Evolutionary conservation across 2,113 vertebrate genomes (phyloP).

Genomic region (Cromileptes altivelis): DNA sequence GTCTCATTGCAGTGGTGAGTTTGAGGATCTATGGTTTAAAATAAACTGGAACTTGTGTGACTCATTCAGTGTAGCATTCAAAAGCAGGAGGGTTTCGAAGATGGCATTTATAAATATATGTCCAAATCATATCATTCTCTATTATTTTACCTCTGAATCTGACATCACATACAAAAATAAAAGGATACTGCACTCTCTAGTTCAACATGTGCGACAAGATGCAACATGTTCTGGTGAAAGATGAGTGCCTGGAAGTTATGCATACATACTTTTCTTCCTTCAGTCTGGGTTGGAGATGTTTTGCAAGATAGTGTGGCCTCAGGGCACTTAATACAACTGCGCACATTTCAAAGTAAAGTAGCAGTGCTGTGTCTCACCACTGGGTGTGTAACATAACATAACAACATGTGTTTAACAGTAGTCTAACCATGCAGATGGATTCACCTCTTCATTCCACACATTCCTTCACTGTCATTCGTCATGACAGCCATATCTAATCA

Average conservation of each 20-base stretch:
- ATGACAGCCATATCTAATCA: conserved; percentile 1
- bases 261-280: conserved; percentile 35
- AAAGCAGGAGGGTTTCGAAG: too few species aligned
- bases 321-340: conserved; percentile 30
- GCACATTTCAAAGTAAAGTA: background rate
- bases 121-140: too few species aligned
- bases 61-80: too few species aligned
- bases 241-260: conserved; percentile 58
- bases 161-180: conserved; percentile 7
- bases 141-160: background rate
- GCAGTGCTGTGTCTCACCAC: background rate
- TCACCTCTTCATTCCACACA: conserved; percentile 26
- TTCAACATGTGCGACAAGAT: conserved; percentile 41
- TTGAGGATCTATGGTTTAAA: background rate
- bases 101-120: too few species aligned
- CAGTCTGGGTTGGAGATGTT: conserved; percentile 42
- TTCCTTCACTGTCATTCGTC: conserved; percentile 12
- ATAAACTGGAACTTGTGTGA: background rate
- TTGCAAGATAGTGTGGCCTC: conserved; percentile 43
- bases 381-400: background rate
- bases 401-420: background rate
- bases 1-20: background rate
- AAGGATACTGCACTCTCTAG: background rate
- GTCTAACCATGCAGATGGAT: background rate
- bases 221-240: conserved; percentile 63